Base-by-base conservation (phyloP, 2,113 vertebrate species). In the Pseudopipra pipra region DNA sequence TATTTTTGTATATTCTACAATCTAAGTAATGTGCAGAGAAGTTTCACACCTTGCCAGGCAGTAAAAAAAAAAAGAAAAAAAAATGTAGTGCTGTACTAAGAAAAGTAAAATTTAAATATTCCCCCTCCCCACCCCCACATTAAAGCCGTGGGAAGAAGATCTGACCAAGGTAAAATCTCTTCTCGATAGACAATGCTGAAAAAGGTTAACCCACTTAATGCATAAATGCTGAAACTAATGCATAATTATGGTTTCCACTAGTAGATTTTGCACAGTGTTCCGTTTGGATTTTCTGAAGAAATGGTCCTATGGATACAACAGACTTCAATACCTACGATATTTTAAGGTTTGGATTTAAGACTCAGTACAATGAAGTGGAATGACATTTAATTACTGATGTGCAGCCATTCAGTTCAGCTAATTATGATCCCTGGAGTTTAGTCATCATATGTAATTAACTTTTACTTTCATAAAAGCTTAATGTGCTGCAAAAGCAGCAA, bases 311-410 rank as follows among this genome's bases (percentile, higher is more conserved):
- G 85, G 86, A 93, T 97, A 97, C 67, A 97, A 96, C 94, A 97
- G 84, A 97, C 97, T 98, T 93, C 95, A 96, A 85, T 85, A 87
- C 56, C 96, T 96, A 97, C 61, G 49, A 96, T 96, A 98, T 98
- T 98, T 98, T 97, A 97, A 97, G 96, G 94, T 56, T 52, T 95
- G 70, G 71, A 97, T 97, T 98, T 98, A 98, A 97, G 97, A 95
- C 97, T 98, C 97, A 96, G 95, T 98, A 98, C 98, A 98, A 98
- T 98, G 98, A 98, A 98, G 95, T 97, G 97, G 98, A 98, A 98
- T 99, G 98, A 98, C 98, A 99, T 99, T 99, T 99, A 98, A 98
- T 99, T 99, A 98, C 98, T 98, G 98, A 98, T 98, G 98, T 98
- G 98, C 98, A 99, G 98, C 98, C 98, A 98, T 98, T 98, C 98